These are phyloP conservation scores for Lagorchestes hirsutus DNA, from an alignment of 2,797 vertebrate genomes.

Conservation along the genomic window DNA sequence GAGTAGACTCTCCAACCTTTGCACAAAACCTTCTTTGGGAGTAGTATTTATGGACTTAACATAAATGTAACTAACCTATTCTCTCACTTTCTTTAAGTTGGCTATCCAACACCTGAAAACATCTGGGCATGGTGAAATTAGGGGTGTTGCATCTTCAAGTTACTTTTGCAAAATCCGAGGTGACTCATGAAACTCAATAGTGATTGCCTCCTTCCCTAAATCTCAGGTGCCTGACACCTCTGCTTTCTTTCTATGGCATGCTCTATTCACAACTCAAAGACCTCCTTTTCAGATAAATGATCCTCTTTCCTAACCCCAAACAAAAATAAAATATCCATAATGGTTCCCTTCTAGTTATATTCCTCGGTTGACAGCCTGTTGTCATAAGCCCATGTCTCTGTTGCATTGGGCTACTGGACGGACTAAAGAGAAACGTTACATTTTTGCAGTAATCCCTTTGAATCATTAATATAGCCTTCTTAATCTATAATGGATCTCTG, in stretches of 20 bases:
- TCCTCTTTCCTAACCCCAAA: not conserved
- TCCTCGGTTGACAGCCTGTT: not conserved
- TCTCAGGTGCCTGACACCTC: not conserved
- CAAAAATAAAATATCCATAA: not conserved
- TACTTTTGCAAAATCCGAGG: not conserved
- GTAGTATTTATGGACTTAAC: too few relatives aligned
- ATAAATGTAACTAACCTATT: too few relatives aligned
- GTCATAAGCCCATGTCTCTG: not conserved
- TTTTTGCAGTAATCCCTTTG: not conserved
- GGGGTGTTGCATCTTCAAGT: not conserved
- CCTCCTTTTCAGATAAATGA: not conserved
- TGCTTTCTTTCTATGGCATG: not conserved
- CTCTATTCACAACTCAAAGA: not conserved
- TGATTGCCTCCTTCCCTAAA: not conserved
- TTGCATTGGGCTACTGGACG: too few relatives aligned
- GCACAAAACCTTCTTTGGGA: not conserved
- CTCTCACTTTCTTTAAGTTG: too few relatives aligned
- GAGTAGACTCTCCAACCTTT: not conserved
- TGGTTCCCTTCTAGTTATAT: not conserved
- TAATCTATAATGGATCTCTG: not conserved
- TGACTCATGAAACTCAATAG: not conserved
- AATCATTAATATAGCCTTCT: not conserved
- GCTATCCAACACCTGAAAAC: too few relatives aligned
- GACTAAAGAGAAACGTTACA: not conserved
- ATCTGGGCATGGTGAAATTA: too few relatives aligned